Evolutionary conservation across 2,113 vertebrate species (phyloP).

Genomic region (Diadophis punctatus): DNA sequence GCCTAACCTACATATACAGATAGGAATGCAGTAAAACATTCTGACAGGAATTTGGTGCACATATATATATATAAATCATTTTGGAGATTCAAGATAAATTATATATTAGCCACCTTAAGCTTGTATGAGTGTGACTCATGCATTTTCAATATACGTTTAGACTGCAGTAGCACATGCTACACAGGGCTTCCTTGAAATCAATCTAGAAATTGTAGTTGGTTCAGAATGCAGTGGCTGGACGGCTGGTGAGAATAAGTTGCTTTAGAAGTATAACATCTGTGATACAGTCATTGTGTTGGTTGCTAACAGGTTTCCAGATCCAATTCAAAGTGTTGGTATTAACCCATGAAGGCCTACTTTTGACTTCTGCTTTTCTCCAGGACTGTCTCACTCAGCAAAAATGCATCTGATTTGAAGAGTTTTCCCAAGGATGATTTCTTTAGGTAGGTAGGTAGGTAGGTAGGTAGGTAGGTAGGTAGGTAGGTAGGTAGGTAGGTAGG

Average conservation of each 20-base stretch:
- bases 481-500: not conserved
- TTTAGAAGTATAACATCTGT: not conserved
- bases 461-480: too few relatives aligned
- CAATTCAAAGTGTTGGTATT: not conserved
- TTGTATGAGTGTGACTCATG: not conserved
- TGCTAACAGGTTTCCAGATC: not conserved
- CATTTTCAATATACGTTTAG: not conserved
- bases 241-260: not conserved
- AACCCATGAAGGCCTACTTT: not conserved
- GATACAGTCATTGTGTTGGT: not conserved
- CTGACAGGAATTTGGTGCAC: not conserved
- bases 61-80: not conserved
- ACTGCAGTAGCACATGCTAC: not conserved
- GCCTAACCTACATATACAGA: not conserved
- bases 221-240: not conserved
- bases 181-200: not conserved
- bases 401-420: not conserved
- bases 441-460: not conserved
- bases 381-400: not conserved
- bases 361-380: not conserved
- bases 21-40: not conserved
- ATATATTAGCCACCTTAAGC: not conserved
- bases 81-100: not conserved
- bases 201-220: not conserved
- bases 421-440: not conserved